Evolutionary conservation across 2,797 vertebrate genomes (phyloP).

Genomic region (Apodemus agrarius): DNA sequence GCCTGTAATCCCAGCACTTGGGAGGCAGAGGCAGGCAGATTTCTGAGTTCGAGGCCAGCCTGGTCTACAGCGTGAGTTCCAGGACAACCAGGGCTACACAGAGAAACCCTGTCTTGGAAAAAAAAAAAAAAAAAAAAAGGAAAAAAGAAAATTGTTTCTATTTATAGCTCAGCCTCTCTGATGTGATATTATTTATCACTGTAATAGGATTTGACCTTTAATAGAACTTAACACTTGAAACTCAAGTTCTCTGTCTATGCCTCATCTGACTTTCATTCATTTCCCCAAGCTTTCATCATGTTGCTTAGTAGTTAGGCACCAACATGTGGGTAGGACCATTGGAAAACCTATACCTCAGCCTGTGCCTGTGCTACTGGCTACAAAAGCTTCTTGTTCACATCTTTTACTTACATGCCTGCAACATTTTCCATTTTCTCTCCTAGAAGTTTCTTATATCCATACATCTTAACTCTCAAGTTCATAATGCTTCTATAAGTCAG

Average conservation of each 20-base stretch:
- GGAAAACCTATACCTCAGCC: fast-evolving
- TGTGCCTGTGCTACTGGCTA: background rate
- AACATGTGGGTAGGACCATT: too few species aligned
- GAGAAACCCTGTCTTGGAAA: too few species aligned
- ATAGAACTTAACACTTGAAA: slow-evolving; percentile 56
- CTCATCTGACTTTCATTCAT: background rate
- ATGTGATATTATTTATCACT: slow-evolving; percentile 1
- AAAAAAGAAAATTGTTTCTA: slow-evolving; percentile 29
- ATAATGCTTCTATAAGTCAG: background rate
- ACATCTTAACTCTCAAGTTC: background rate
- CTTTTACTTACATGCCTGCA: background rate
- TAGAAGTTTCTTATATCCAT: background rate
- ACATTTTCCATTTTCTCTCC: slow-evolving; percentile 1
- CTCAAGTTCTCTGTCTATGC: slow-evolving; percentile 2
- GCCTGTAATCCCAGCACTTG: too few species aligned
- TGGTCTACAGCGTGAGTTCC: too few species aligned
- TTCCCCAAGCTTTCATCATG: background rate
- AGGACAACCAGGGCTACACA: too few species aligned
- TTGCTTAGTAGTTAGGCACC: background rate
- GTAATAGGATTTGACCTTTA: slow-evolving; percentile 42
- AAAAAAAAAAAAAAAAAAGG: too few species aligned
- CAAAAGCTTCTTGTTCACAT: background rate
- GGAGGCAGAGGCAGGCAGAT: too few species aligned
- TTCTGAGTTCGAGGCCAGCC: too few species aligned
- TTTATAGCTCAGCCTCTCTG: background rate